Evolutionary conservation across 2,113 vertebrate species (phyloP).

Genomic region (Pseudonaja textilis): DNA sequence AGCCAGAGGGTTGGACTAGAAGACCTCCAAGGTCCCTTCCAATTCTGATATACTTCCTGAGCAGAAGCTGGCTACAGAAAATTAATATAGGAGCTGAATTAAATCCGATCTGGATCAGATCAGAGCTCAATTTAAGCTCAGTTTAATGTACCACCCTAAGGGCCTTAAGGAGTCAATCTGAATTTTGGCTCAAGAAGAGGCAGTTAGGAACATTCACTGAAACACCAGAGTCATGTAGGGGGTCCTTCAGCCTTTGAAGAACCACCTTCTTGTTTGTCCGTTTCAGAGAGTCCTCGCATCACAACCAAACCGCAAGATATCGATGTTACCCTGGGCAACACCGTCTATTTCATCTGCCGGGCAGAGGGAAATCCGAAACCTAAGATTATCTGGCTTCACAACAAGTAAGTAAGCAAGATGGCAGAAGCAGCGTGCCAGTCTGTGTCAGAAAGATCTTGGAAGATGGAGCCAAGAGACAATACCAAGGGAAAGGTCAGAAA

Average conservation of each 20-base stretch:
- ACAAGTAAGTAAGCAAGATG: constrained; percentile 77
- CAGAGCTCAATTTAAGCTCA: not conserved
- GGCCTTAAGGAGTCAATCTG: not conserved
- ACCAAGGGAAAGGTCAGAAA: not conserved
- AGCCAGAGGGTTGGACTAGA: no score
- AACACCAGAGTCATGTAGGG: not conserved
- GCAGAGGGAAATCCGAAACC: constrained; percentile 93
- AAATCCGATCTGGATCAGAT: not conserved
- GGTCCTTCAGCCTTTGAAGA: not conserved
- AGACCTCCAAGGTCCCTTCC: no score
- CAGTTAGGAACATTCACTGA: not conserved
- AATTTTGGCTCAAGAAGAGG: not conserved
- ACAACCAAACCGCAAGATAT: constrained; percentile 86
- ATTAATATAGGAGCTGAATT: not conserved
- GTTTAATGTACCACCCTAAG: not conserved
- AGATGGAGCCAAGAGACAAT: not conserved
- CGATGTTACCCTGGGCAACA: constrained; percentile 86
- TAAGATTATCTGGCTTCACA: constrained; percentile 90
- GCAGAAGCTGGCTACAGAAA: not conserved
- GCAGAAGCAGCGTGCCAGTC: not conserved
- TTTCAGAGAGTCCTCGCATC: constrained; percentile 86
- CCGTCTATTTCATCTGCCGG: constrained; percentile 89
- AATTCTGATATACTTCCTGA: not conserved
- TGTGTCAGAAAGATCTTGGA: not conserved
- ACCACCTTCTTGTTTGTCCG: not conserved